Percentiles rank a stretch among this genome's conserved stretches.
phyloP scores from a whole-genome alignment of 1,140 invertebrate genomes.

The Drosophila malerkotliana region DNA sequence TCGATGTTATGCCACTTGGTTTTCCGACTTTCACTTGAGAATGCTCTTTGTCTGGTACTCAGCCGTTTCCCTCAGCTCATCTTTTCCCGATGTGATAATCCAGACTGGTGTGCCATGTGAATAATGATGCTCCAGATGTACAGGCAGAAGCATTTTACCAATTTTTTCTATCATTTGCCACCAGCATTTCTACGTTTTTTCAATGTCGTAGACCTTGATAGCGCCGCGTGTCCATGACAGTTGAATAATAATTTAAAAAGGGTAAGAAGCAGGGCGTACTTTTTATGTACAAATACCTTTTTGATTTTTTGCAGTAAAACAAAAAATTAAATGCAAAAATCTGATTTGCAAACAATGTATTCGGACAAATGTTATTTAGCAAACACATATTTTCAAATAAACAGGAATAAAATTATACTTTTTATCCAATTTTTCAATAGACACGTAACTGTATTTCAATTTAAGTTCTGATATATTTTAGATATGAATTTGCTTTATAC shows the following conservation, averaged over 20 bases:
- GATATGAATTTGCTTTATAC: constrained; percentile 12
- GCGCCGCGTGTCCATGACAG: constrained; percentile 60
- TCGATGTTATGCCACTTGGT: background rate
- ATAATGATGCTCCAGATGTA: constrained; percentile 71
- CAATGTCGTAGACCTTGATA: constrained; percentile 48
- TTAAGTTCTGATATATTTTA: constrained; percentile 20
- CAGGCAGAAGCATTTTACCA: constrained; percentile 40
- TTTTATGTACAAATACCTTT: background rate
- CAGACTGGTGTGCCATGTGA: constrained; percentile 62
- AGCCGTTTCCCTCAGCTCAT: constrained; percentile 19
- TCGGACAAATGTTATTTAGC: constrained; percentile 21
- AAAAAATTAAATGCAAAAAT: background rate
- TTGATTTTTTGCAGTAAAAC: constrained; percentile 5
- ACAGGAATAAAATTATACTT: constrained; percentile 35
- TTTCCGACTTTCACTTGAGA: constrained; percentile 43
- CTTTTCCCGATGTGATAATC: constrained; percentile 56
- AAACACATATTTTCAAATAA: constrained; percentile 31
- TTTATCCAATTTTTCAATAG: constrained; percentile 26
- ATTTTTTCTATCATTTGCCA: constrained; percentile 32
- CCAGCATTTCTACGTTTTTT: constrained; percentile 46
- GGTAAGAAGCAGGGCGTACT: background rate
- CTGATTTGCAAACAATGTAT: constrained; percentile 1
- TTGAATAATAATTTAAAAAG: constrained; percentile 52
- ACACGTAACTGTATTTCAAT: background rate
- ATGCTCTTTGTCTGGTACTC: constrained; percentile 19